phyloP scores from a whole-genome alignment of 1,140 invertebrate species.

The Amphibalanus amphitrite region DNA sequence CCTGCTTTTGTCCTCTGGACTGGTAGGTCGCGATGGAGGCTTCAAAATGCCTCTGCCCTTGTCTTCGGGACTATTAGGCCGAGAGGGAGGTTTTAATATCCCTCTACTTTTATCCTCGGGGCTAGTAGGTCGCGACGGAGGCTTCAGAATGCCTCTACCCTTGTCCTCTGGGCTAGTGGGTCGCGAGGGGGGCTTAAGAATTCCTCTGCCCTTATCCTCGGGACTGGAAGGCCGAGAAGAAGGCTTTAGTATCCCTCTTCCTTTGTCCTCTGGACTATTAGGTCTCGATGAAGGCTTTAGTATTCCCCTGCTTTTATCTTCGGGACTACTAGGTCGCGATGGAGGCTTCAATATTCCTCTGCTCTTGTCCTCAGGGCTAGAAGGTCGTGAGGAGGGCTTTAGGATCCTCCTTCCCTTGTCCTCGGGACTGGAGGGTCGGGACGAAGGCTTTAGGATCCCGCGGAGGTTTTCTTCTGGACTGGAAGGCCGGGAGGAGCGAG shows the following conservation, averaged over 20 bases:
- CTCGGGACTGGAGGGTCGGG: background rate
- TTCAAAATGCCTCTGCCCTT: background rate
- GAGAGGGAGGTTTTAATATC: background rate
- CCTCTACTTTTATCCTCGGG: background rate
- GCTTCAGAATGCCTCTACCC: background rate
- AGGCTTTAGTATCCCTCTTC: background rate
- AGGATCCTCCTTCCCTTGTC: background rate
- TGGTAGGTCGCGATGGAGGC: background rate
- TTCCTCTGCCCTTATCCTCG: background rate
- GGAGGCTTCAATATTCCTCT: background rate
- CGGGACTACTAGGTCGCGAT: background rate
- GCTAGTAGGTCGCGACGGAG: background rate
- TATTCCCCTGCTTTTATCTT: background rate
- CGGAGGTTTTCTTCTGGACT: background rate
- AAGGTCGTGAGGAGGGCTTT: background rate
- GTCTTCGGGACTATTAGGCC: background rate
- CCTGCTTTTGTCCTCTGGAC: background rate
- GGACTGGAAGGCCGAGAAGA: background rate
- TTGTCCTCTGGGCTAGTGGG: slow-evolving; percentile 1
- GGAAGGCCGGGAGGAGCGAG: background rate
- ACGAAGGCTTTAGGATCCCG: background rate
- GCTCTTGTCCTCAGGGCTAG: background rate
- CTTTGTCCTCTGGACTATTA: background rate
- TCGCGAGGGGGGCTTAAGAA: background rate
- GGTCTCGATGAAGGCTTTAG: background rate